Evolutionary conservation across 30 jellyfish, hydroid and myxozoan genomes (phyloP).

Genomic region (Calvadosia cruxmelitensis): DNA sequence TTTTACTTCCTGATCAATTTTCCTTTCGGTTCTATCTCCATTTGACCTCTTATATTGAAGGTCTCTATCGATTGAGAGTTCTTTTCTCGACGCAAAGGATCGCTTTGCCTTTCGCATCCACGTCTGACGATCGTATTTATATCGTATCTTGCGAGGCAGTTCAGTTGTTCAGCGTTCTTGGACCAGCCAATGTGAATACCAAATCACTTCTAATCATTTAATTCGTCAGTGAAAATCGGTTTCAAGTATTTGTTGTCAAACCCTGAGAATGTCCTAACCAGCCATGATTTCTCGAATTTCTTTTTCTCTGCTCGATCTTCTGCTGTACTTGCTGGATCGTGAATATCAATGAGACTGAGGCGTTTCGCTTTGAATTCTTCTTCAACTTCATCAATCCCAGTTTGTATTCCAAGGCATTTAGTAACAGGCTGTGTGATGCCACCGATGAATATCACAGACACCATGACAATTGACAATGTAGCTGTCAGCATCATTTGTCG

Average conservation of each 20-base stretch:
- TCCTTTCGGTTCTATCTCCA: too few species aligned
- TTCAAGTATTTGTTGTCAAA: constrained; percentile 76
- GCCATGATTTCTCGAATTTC: constrained; percentile 95
- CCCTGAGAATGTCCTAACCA: constrained; percentile 80
- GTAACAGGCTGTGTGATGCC: constrained; percentile 94
- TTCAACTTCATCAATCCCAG: constrained; percentile 95
- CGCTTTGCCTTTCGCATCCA: too few species aligned
- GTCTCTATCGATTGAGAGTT: too few species aligned
- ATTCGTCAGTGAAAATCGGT: constrained; percentile 84
- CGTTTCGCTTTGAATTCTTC: constrained; percentile 98
- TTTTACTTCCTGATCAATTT: too few species aligned
- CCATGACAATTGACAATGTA: constrained; percentile 74
- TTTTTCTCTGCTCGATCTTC: constrained; percentile 94
- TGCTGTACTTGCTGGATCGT: constrained; percentile 89
- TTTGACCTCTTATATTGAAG: too few species aligned
- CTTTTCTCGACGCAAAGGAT: too few species aligned
- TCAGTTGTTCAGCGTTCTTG: too few species aligned
- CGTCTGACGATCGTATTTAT: too few species aligned
- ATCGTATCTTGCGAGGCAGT: too few species aligned
- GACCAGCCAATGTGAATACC: too few species aligned
- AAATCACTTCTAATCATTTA: constrained; percentile 50
- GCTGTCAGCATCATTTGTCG: constrained; percentile 99
- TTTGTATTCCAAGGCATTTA: constrained; percentile 77
- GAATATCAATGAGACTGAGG: constrained; percentile 75
- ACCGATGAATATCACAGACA: constrained; percentile 88